Evolutionary conservation across 2,888 invertebrate species (phyloP), one percentile per base, ranked within the genome.

Genomic region (Escarpia spicata): DNA sequence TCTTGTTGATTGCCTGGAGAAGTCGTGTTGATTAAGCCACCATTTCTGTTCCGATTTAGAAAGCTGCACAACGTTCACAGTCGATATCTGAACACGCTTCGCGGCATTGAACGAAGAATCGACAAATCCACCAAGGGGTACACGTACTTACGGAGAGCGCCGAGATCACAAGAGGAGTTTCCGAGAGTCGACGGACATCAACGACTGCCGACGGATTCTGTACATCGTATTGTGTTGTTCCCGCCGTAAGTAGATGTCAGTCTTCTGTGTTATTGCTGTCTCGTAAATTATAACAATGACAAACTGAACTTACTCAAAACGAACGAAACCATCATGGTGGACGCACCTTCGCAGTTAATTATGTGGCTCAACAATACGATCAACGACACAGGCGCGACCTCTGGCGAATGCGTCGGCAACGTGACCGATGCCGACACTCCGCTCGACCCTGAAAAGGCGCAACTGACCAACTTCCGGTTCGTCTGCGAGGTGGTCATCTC

Each of bases 161-260:
- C 75, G 75, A 75, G 75, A 26, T 75, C 75, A 75, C 75, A 75
- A 15, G 0, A 75, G 26, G 19, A 75, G 52, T 75, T 6, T 19
- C 75, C 75, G n/a, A 75, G 19, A 75, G 75, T 19, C 75, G 75
- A 75, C 75, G 75, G 75, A 75, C 75, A 75, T 75, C 75, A 75
- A 15, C 19, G 75, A 75, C 26, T 75, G 19, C n/a, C n/a, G 75
- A 19, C 75, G 75, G 75, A 75, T 75, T 6, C 26, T 75, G 75
- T 75, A 19, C 2, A 75, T 75, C 75, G 75, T 75, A 75, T 75
- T 26, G 15, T 75, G 6, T 26, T 75, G 3, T 75, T 75, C 19
- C 26, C n/a, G 75, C 75, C n/a, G 19, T 19, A 75, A 6, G 26
- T 75, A n/a, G 75, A 75, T 26, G 26, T 75, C 52, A 12, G 15